Percentiles rank a stretch among this genome's conserved stretches.
Conservation (phyloP, 1,140 invertebrate genomes). For the Calosoma granatense region DNA sequence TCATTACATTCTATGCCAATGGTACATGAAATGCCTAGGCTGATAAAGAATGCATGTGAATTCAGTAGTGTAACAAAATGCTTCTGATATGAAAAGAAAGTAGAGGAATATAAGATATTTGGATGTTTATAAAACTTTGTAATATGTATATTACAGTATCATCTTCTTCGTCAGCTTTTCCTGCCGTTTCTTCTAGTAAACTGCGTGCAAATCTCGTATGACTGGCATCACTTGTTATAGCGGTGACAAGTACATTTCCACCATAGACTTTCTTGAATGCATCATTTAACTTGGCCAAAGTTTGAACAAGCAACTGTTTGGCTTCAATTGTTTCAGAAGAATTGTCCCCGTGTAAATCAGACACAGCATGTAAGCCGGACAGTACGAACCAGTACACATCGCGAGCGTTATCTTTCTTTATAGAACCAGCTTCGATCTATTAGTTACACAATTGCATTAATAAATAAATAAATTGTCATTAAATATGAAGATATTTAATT, state of each 20-base stretch:
- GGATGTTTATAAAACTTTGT: no score
- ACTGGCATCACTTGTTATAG: slow-evolving; percentile 53
- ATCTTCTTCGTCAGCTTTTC: background rate
- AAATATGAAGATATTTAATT: slow-evolving; percentile 14
- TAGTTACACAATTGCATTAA: slow-evolving; percentile 18
- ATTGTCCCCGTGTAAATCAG: slow-evolving; percentile 54
- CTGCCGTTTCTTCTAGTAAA: slow-evolving; percentile 16
- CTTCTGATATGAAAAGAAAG: no score
- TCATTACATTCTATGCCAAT: no score
- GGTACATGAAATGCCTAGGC: no score
- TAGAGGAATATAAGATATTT: no score
- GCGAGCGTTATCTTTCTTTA: slow-evolving; percentile 43
- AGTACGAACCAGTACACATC: slow-evolving; percentile 59
- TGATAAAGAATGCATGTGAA: no score
- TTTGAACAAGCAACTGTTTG: slow-evolving; percentile 48
- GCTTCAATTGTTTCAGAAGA: slow-evolving; percentile 57
- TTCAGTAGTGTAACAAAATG: no score
- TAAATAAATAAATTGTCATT: slow-evolving; percentile 11
- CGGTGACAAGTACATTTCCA: slow-evolving; percentile 52
- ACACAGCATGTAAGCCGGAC: slow-evolving; percentile 46
- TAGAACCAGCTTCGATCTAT: slow-evolving; percentile 37
- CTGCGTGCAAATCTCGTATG: slow-evolving; percentile 40
- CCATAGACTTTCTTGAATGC: slow-evolving; percentile 56
- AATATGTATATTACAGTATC: background rate
- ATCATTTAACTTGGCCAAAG: slow-evolving; percentile 42